A percentile compares a stretch with the other conserved stretches of the same genome.
phyloP scores from a whole-genome alignment of 1,140 invertebrate species.

The Hypsibius dujardini region DNA sequence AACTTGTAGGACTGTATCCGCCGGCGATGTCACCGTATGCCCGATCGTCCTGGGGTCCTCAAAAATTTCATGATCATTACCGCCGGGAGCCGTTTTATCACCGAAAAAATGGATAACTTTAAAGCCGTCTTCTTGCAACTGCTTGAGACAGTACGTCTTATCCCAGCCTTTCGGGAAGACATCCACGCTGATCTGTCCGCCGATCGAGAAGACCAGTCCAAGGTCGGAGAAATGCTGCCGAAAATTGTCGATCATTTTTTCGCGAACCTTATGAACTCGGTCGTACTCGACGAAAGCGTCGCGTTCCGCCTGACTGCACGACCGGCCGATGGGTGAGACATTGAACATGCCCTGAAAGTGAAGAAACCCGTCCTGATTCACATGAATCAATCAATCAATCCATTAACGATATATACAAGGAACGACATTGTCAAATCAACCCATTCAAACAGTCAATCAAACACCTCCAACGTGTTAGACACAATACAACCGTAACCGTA shows the following conservation, averaged over 20 bases:
- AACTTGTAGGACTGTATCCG: constrained; percentile 62
- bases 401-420: no score
- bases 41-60: constrained; percentile 64
- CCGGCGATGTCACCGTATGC: constrained; percentile 61
- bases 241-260: constrained; percentile 63
- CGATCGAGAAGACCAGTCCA: constrained; percentile 41
- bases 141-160: constrained; percentile 82
- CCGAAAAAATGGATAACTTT: constrained; percentile 92
- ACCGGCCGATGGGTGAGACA: constrained; percentile 79
- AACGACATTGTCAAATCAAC: no score
- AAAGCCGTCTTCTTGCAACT: constrained; percentile 50
- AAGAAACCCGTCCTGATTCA: no score
- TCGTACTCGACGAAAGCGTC: constrained; percentile 73
- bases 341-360: constrained; percentile 93
- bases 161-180: constrained; percentile 93
- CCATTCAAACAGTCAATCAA: no score
- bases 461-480: no score
- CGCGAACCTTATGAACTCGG: constrained; percentile 52
- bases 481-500: no score
- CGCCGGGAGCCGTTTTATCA: constrained; percentile 71
- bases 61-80: constrained; percentile 93
- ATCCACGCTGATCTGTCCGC: constrained; percentile 92
- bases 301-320: constrained; percentile 60
- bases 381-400: no score
- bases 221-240: constrained; percentile 60